Conservation (phyloP, 2,113 vertebrate genomes). For the Pomatorhinus ruficollis region DNA sequence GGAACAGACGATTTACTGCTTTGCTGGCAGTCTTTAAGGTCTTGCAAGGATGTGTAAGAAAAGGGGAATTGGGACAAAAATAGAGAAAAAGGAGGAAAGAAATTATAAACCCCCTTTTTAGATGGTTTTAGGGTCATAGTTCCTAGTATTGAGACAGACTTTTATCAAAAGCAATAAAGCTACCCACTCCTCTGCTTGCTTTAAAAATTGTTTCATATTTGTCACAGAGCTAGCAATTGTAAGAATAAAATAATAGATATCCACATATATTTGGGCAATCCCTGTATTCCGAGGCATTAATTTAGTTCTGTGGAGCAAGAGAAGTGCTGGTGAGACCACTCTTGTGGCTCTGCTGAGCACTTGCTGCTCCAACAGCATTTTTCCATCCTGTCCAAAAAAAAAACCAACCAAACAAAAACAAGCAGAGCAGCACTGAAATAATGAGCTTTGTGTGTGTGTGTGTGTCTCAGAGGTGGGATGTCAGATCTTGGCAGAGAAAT, state of each 20-base stretch:
- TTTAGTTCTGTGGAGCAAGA: background rate
- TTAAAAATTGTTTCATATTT: background rate
- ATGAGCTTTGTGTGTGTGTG: background rate
- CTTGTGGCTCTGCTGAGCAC: rapidly evolving
- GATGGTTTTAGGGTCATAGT: background rate
- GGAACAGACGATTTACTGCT: background rate
- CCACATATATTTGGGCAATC: background rate
- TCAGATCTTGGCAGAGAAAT: background rate
- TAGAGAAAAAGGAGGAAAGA: background rate
- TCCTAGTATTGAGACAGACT: background rate
- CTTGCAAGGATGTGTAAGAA: background rate
- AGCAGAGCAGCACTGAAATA: background rate
- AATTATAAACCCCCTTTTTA: background rate
- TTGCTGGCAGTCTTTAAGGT: background rate
- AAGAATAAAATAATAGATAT: background rate
- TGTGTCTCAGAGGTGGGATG: background rate
- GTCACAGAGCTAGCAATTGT: background rate
- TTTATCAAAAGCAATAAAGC: background rate
- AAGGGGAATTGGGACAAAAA: background rate
- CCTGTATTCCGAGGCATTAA: background rate
- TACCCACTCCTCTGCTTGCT: background rate
- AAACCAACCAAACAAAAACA: too few relatives aligned
- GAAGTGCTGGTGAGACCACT: background rate
- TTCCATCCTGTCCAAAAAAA: background rate
- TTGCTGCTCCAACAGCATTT: background rate